These are phyloP conservation scores for Toxostoma redivivum DNA, from an alignment of 2,113 vertebrate species.

Conservation along the genomic window DNA sequence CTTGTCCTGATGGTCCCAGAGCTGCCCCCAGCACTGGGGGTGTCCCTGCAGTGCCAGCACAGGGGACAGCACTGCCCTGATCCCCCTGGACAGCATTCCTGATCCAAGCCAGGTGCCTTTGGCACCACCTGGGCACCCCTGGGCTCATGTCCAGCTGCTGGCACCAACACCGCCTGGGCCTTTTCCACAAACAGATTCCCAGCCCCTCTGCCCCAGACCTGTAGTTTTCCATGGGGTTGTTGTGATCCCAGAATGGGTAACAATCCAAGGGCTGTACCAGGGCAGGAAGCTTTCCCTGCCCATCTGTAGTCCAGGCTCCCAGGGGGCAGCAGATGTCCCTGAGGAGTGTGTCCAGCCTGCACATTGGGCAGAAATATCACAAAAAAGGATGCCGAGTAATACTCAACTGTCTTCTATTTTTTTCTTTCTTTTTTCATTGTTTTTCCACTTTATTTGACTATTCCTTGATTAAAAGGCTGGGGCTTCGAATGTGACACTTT, in stretches of 20 bases:
- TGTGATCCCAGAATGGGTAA: not conserved
- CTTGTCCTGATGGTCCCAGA: not conserved
- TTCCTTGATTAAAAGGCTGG: slow-evolving; percentile 25
- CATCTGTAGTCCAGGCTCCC: not conserved
- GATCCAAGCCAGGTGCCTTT: not conserved
- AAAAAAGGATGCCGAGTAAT: not conserved
- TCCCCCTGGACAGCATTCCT: not conserved
- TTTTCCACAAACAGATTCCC: not conserved
- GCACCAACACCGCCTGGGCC: not conserved
- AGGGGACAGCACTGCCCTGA: no score
- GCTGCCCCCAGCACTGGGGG: not conserved
- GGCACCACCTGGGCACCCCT: not conserved
- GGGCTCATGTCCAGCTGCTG: not conserved
- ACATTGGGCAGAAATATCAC: not conserved
- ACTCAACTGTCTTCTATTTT: not conserved
- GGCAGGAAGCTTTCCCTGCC: not conserved
- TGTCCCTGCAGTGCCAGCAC: no score
- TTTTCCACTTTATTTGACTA: slow-evolving; percentile 21
- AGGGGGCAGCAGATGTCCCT: not conserved
- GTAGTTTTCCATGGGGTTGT: not conserved
- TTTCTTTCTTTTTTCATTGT: not conserved
- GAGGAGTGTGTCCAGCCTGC: not conserved
- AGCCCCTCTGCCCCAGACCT: not conserved
- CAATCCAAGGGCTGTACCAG: not conserved
- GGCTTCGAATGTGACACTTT: not conserved